phyloP scores from a whole-genome alignment of 2,113 vertebrate species.

The Fulica atra region DNA sequence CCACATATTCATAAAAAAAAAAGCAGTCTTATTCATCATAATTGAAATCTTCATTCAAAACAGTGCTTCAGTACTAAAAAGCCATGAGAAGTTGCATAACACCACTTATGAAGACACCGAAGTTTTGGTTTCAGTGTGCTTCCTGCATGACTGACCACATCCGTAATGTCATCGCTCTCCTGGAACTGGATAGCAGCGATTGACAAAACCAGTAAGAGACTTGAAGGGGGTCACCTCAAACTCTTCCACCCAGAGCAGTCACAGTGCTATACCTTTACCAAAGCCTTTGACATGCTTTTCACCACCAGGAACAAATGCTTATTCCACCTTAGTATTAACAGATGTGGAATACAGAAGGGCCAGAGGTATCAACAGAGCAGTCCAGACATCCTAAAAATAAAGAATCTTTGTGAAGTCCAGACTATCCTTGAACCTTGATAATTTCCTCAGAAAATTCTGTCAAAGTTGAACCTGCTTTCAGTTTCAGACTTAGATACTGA shows the following conservation, averaged over 20 bases:
- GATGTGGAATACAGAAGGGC: neutral
- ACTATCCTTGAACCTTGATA: neutral
- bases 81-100: neutral
- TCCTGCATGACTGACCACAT: neutral
- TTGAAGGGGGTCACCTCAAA: neutral
- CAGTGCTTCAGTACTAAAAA: neutral
- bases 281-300: neutral
- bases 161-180: neutral
- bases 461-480: constrained; percentile 9
- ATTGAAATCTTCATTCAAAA: neutral
- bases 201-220: neutral
- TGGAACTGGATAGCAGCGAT: rapidly evolving
- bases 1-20: too few relatives aligned
- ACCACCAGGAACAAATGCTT: neutral
- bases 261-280: neutral
- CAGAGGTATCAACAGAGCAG: neutral
- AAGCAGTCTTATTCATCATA: too few relatives aligned
- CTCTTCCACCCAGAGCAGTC: neutral
- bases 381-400: neutral
- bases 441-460: neutral
- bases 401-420: neutral
- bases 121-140: neutral
- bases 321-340: neutral
- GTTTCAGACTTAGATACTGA: neutral
- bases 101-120: neutral